These are phyloP conservation scores for Pteronura brasiliensis DNA, from an alignment of 2,113 vertebrate species.

Conservation along the genomic window DNA sequence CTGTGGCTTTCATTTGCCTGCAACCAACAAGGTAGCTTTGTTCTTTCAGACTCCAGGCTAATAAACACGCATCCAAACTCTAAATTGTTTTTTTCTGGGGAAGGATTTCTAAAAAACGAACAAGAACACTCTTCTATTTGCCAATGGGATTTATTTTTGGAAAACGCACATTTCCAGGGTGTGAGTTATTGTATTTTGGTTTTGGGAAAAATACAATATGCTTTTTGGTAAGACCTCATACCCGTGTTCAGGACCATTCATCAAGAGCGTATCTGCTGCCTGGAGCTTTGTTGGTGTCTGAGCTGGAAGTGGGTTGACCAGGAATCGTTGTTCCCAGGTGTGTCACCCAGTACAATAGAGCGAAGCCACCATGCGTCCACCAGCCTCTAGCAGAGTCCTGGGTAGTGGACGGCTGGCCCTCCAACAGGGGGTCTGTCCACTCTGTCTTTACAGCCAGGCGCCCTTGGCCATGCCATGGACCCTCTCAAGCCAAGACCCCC, in stretches of 20 bases:
- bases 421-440: rapidly evolving
- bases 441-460: neutral
- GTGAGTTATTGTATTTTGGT: neutral
- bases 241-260: rapidly evolving
- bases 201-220: neutral
- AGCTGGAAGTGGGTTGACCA: neutral
- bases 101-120: neutral
- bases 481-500: neutral
- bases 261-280: neutral
- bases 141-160: neutral
- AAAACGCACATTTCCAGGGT: neutral
- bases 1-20: neutral
- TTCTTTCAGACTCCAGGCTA: neutral
- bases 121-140: neutral
- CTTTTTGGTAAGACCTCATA: neutral
- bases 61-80: neutral
- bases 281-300: neutral
- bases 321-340: neutral
- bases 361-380: rapidly evolving
- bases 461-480: neutral
- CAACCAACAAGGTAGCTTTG: neutral
- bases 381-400: neutral
- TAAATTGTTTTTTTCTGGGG: neutral
- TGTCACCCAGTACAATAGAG: neutral
- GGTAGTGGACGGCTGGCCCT: no score